These are phyloP conservation scores for Idaea straminata DNA, from an alignment of 2,888 invertebrate genomes.

Conservation along the genomic window DNA sequence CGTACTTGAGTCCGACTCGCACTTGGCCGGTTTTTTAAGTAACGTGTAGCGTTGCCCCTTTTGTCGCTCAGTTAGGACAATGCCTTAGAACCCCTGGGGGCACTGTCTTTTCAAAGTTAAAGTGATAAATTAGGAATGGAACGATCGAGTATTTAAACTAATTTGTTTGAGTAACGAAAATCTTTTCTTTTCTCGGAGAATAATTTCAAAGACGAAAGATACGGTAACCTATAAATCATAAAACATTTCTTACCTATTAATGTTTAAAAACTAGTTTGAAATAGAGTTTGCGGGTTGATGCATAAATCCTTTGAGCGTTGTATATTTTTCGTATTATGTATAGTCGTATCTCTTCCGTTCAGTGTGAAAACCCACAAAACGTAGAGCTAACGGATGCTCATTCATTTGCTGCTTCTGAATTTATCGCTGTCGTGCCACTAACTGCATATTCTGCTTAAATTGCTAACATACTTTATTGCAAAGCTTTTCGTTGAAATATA, in stretches of 20 bases:
- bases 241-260: too few relatives aligned
- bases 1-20: too few relatives aligned
- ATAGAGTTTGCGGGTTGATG: background rate
- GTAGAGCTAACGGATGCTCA: constrained; percentile 48
- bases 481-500: constrained; percentile 48
- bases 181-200: background rate
- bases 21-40: background rate
- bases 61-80: background rate
- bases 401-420: constrained; percentile 51
- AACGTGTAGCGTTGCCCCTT: background rate
- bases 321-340: background rate
- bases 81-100: constrained; percentile 25
- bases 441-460: constrained; percentile 63
- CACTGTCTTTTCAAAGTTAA: constrained; percentile 24
- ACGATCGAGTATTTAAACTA: constrained; percentile 8
- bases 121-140: constrained; percentile 25
- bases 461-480: constrained; percentile 54
- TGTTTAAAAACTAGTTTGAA: background rate
- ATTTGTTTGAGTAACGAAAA: constrained; percentile 3
- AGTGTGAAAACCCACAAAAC: constrained; percentile 44
- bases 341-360: constrained; percentile 37
- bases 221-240: background rate
- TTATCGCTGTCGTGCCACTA: constrained; percentile 56
- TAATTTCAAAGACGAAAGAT: background rate
- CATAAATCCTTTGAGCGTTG: background rate